Conservation (phyloP, 1,140 invertebrate species). For the Rhizoglyphus robini region DNA sequence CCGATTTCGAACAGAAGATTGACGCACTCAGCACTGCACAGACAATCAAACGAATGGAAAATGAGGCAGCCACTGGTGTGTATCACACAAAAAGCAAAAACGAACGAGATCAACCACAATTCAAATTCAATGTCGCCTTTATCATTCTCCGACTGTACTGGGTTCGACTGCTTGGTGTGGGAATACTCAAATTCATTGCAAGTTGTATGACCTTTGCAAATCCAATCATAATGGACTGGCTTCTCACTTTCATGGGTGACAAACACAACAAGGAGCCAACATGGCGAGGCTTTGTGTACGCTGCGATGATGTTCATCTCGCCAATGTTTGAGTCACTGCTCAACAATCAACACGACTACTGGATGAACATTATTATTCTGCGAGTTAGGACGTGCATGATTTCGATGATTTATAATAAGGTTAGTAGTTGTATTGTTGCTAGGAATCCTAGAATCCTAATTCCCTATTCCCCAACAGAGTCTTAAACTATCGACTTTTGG, state of each 20-base stretch:
- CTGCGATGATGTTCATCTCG: conserved; percentile 18
- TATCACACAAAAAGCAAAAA: background rate
- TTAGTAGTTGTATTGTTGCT: background rate
- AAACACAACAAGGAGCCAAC: conserved; percentile 55
- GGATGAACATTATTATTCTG: conserved; percentile 9
- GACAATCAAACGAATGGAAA: background rate
- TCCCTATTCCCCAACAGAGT: background rate
- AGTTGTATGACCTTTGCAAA: conserved; percentile 75
- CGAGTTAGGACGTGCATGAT: conserved; percentile 18
- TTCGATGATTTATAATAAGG: conserved; percentile 22
- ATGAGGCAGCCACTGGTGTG: background rate
- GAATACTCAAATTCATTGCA: conserved; percentile 59
- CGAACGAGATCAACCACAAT: background rate
- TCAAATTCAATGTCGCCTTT: conserved; percentile 27
- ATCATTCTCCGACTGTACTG: conserved; percentile 53
- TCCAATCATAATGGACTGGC: conserved; percentile 43
- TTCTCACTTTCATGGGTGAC: conserved; percentile 18
- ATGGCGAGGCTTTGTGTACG: conserved; percentile 19
- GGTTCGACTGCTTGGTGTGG: conserved; percentile 62
- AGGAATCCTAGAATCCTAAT: background rate
- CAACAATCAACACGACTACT: conserved; percentile 19
- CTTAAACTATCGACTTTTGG: conserved; percentile 23
- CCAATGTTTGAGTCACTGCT: conserved; percentile 19
- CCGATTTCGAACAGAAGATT: background rate
- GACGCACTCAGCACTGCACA: background rate